Evolutionary conservation across 2,797 vertebrate species (phyloP), one percentile per base, ranked within the genome.

Genomic region (Nannoperca obscura): DNA sequence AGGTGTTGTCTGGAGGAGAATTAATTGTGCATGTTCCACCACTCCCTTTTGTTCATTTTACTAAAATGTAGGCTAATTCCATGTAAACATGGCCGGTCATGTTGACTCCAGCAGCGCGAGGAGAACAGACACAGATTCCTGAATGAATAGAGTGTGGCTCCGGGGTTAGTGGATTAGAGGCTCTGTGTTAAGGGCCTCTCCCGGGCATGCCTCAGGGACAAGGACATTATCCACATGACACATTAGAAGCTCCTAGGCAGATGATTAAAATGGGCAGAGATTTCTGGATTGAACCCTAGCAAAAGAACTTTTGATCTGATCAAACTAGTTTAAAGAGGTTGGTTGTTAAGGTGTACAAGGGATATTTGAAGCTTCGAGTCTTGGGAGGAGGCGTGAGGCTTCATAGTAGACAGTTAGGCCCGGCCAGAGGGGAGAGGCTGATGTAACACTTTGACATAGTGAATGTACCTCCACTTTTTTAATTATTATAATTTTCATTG

Each of bases 201-300:
- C 57, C 50, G 87, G 91, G 89, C 84, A 64, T 77, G 88, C 91
- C 90, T 88, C 73, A 32, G 91, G 92, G 91, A 93, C 89, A 54
- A 87, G 90, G 89, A 94, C 94, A 94, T 95, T 94, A 95, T 94
- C 92, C 94, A 94, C 91, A 93, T 90, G 93, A 93, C 94, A 91
- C 90, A 83, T 91, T 92, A 84, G 84, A 86, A 81, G 85, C 90
- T 93, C 68, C 55, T 27, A 76, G 87, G 91, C 80, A 85, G 87
- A 91, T 94, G 92, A 95, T 94, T 92, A 91, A 91, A 94, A 91
- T 84, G 85, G 88, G 83, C 85, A 80, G 70, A 82, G 91, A 90
- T 90, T 83, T 86, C 74, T 67, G 90, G 90, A 89, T 89, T 90
- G 86, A 93, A 90, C 80, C 76, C 61, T 46, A 71, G 86, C 82